Evolutionary conservation across 2,888 invertebrate genomes (phyloP), one percentile per base, ranked within the genome.

Genomic region (Synergus gifuensis): DNA sequence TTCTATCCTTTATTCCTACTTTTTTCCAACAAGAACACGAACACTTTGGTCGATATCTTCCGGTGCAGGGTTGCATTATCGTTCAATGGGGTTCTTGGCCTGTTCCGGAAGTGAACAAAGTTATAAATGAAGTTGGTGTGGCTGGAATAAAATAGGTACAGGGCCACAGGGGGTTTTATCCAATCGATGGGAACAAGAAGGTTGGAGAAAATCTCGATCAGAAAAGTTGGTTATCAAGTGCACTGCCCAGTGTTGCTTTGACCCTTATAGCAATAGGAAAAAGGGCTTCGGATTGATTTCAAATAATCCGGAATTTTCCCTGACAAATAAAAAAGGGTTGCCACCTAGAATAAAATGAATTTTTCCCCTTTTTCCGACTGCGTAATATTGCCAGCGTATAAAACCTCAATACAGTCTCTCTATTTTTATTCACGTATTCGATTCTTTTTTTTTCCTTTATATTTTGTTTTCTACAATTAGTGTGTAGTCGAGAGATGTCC

Each of bases 81-180:
- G 54, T n/a, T 54, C 73, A 73, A 18, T 73, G 49, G 73, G 54
- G 73, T 73, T 49, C 69, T 28, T 28, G 49, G 46, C 46, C 12
- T 11, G 28, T 69, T 54, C 54, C 54, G 66, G 58, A 83, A 77
- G 76, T 82, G 79, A 86, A 86, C 84, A 83, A 87, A 88, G 85
- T 88, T 86, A 87, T 86, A 87, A 88, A 87, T 84, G 85, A 85
- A 87, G 83, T 82, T 84, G 84, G 85, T 85, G 87, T 81, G 86
- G 84, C 80, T 83, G 83, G 86, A 87, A 88, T 88, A 86, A 86
- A 88, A 87, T 86, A 85, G 87, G 86, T 77, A 79, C 69, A 79
- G 76, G 78, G 80, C 69, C 69, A 69, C n/a, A 49, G 69, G 62
- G 16, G 78, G 58, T 49, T 73, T 18, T 63, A 67, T 36, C 36